phyloP scores from a whole-genome alignment of 2,888 invertebrate genomes.

The Melanotus villosus region DNA sequence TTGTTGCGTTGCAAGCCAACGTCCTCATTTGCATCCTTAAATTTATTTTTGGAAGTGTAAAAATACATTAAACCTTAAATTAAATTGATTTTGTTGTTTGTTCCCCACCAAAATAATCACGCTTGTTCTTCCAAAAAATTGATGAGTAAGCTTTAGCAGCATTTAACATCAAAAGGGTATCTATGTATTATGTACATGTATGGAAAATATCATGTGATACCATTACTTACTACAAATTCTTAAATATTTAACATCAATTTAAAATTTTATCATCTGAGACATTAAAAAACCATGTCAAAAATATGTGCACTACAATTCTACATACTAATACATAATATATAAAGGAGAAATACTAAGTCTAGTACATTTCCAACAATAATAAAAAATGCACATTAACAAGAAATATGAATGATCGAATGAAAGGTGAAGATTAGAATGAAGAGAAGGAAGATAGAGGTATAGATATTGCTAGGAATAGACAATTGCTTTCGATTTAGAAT shows the following conservation, averaged over 20 bases:
- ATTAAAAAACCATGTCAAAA: slow-evolving; percentile 9
- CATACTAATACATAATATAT: neutral
- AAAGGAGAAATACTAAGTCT: slow-evolving; percentile 1
- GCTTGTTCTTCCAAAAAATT: too few relatives aligned
- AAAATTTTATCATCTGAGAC: neutral
- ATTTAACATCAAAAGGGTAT: too few relatives aligned
- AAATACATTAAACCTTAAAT: too few relatives aligned
- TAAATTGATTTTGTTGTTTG: too few relatives aligned
- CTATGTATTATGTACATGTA: neutral
- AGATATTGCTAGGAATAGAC: slow-evolving; percentile 61
- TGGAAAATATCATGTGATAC: neutral
- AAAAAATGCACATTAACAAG: slow-evolving; percentile 19
- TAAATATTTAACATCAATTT: neutral
- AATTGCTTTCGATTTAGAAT: slow-evolving; percentile 69
- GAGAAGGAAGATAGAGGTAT: slow-evolving; percentile 25
- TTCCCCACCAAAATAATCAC: too few relatives aligned
- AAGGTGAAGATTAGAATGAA: slow-evolving; percentile 17
- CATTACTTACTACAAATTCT: neutral
- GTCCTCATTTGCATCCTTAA: too few relatives aligned
- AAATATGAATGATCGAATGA: slow-evolving; percentile 16
- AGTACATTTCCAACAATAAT: slow-evolving; percentile 22
- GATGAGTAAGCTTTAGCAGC: too few relatives aligned
- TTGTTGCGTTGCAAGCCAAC: too few relatives aligned
- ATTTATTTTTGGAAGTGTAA: too few relatives aligned
- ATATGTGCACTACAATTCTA: slow-evolving; percentile 2